Evolutionary conservation across 1,140 invertebrate species (phyloP), one percentile per base, ranked within the genome.

Genomic region (Drosophila teissieri): DNA sequence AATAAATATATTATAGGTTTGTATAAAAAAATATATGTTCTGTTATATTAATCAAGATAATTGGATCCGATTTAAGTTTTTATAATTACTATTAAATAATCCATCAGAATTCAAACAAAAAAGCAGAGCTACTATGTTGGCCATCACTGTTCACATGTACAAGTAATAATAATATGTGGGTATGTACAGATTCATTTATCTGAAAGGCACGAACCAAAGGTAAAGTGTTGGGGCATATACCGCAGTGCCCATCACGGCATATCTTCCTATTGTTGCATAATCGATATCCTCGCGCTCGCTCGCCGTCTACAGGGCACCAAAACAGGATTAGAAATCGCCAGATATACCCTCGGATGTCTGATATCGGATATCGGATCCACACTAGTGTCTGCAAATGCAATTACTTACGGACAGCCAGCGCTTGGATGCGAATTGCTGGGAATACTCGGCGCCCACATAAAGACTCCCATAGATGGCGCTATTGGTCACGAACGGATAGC

Each of bases 391-490:
- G 10, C 5, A 19, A 42, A 2, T 27, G 27, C 3, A 24, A 12
- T 5, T 44, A 78, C 84, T 84, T 39, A 89, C 84, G 52, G 80
- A 34, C 44, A 89, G 40, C 77, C 72, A 88, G 15, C 76, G 83
- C 45, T 94, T 95, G 19, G 94, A 95, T 36, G 96, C 93, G 27
- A 94, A 94, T 92, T 97, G 96, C 81, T 97, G 96, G 0, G 95
- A 94, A 49, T 96, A 94, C 88, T 97, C 96, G 1, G 96, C 96
- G 4, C 95, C 94, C 1, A 95, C 94, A 85, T 96, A 97, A 78
- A 97, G 95, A 1, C 94, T 94, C 11, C 96, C 96, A 90, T 97
- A 97, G 6, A 96, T 94, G 1, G 94, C 80, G n/a, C 95, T 95
- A 90, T 97, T 97, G 39, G 95, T 94, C 12, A 96, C 64, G 19